Conservation (phyloP, 2,113 vertebrate species). For the Ahaetulla prasina region DNA sequence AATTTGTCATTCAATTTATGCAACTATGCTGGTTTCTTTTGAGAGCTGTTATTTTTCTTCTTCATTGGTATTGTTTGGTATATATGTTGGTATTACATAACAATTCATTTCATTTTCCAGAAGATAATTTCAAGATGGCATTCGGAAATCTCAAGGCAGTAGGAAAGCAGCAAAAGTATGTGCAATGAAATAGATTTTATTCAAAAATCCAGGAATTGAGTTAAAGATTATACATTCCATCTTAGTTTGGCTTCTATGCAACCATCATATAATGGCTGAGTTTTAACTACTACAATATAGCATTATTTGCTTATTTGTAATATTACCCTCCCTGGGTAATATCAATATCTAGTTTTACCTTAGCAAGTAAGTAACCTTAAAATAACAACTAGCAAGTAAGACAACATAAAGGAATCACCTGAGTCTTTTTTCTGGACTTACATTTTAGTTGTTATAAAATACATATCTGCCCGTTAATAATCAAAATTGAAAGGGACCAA, state of each 20-base stretch:
- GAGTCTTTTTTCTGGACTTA: neutral
- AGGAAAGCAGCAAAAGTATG: neutral
- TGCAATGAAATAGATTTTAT: neutral
- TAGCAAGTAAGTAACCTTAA: neutral
- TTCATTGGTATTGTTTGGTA: too few species aligned
- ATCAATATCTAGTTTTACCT: neutral
- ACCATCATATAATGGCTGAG: neutral
- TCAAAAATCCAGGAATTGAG: neutral
- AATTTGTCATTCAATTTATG: too few species aligned
- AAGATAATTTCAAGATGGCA: neutral
- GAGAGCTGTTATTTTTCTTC: too few species aligned
- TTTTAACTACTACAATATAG: neutral
- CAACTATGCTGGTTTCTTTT: too few species aligned
- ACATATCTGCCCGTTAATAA: neutral
- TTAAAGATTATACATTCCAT: neutral
- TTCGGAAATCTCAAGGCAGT: neutral
- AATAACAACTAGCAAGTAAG: neutral
- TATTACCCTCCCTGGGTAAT: neutral
- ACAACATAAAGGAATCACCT: neutral
- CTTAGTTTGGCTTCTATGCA: neutral
- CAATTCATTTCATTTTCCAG: neutral
- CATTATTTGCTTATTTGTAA: neutral
- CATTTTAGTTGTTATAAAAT: neutral
- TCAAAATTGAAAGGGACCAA: neutral
- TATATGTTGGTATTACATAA: neutral